Percentiles rank a stretch among this genome's conserved stretches.
phyloP scores from a whole-genome alignment of 2,113 vertebrate genomes.

The Propithecus coquereli region DNA sequence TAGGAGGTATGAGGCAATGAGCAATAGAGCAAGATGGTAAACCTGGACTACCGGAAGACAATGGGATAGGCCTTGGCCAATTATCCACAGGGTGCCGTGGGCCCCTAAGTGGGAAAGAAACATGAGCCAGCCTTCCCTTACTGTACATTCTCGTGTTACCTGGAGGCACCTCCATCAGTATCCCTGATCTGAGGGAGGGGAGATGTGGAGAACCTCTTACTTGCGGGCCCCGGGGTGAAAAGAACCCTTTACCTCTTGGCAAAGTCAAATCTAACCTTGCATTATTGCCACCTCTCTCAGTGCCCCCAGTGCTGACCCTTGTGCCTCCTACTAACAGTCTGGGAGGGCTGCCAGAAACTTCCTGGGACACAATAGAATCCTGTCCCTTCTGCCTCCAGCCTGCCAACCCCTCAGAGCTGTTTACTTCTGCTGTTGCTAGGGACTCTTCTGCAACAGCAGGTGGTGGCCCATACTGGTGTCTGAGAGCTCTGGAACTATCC shows the following conservation, averaged over 20 bases:
- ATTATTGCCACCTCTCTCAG: background rate
- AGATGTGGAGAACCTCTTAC: background rate
- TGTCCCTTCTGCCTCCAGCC: background rate
- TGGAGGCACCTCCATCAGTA: background rate
- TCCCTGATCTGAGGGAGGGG: background rate
- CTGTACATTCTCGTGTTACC: background rate
- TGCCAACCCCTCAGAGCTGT: background rate
- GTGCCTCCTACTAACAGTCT: background rate
- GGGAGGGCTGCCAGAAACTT: background rate
- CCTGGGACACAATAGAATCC: background rate
- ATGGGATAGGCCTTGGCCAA: background rate
- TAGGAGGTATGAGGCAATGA: background rate
- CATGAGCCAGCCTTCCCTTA: background rate
- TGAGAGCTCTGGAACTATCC: background rate
- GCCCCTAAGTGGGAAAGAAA: background rate
- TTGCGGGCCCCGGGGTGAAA: background rate
- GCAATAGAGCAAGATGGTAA: background rate
- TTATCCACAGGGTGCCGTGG: background rate
- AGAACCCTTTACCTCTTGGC: background rate
- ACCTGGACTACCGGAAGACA: background rate
- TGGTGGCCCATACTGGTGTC: background rate
- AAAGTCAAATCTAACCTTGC: background rate
- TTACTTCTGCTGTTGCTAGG: conserved; percentile 54
- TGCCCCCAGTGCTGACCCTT: background rate
- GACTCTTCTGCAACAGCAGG: background rate